Evolutionary conservation across 2,888 invertebrate genomes (phyloP).

Genomic region (Homarus gammarus): DNA sequence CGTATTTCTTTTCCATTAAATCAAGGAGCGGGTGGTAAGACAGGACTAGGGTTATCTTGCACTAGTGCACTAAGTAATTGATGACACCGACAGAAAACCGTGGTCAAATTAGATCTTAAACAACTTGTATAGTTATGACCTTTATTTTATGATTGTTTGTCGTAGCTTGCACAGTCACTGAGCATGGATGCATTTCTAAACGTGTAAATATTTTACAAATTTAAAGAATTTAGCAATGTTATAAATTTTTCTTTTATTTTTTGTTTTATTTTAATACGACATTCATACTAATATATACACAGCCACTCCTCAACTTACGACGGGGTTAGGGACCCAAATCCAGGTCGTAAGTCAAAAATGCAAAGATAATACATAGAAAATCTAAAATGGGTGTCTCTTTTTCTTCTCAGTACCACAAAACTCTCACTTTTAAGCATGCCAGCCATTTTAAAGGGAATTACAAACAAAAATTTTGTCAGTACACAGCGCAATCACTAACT

Average conservation of each 20-base stretch:
- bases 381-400: too few relatives aligned
- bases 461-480: too few relatives aligned
- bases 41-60: slow-evolving; percentile 55
- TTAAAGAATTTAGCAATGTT: not conserved
- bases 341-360: too few relatives aligned
- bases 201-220: not conserved
- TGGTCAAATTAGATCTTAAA: slow-evolving; percentile 55
- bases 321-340: too few relatives aligned
- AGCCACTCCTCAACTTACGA: too few relatives aligned
- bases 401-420: too few relatives aligned
- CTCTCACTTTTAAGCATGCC: too few relatives aligned
- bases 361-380: too few relatives aligned
- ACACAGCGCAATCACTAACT: too few relatives aligned
- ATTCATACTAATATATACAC: too few relatives aligned
- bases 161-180: slow-evolving; percentile 54
- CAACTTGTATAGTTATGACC: slow-evolving; percentile 34
- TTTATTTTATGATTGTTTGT: slow-evolving; percentile 50
- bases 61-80: slow-evolving; percentile 62
- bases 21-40: slow-evolving; percentile 70
- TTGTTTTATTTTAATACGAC: too few relatives aligned
- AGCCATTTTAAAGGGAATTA: too few relatives aligned
- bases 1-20: slow-evolving; percentile 59
- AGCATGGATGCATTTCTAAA: slow-evolving; percentile 34
- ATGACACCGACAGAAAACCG: slow-evolving; percentile 30
- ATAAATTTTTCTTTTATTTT: slow-evolving; percentile 8